Base-by-base conservation (phyloP, 1,140 invertebrate genomes). In the Drosophila suzukii region DNA sequence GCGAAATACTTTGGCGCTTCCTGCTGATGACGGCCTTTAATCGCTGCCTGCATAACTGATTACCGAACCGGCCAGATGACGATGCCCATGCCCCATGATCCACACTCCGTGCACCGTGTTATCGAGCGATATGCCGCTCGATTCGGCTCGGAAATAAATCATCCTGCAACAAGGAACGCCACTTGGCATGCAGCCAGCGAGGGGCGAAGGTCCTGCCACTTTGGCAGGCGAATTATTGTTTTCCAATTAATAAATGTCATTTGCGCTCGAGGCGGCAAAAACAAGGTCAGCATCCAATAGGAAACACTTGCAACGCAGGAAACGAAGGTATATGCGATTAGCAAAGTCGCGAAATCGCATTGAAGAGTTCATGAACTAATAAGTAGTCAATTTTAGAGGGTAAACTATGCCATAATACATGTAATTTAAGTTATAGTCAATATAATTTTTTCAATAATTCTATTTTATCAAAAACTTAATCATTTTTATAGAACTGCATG, bases 231-330 rank as follows among this genome's bases (percentile, higher is more conserved):
- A 90, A 90, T 90, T 90, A 90, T 90, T 90, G 86, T 90, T 90
- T 90, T 90, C 86, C 86, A 90, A 90, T 90, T 90, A 90, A 90
- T 90, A 90, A 90, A 90, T 86, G 86, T 90, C 86, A 90, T 90
- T 90, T 90, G 80, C 79, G 82, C 67, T 86, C 51, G 65, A 49
- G 46, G 70, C 43, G 38, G 24, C 62, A 88, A 80, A 82, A 89
- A 84, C 80, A 81, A 75, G 84, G 84, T 75, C 84, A 75, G 58
- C 39, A 30, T 32, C 54, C 71, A 67, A 27, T 15, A 38, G 38
- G 15, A 43, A 39, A 36, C 17, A 53, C 32, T 51, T 43, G 54
- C 62, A 43, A 15, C 44, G 11, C 49, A 15, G 34, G 34, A 4
- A 24, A 27, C 15, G 10, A 13, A n/a, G 20, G 73, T 75, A 65